Evolutionary conservation across 53 echinoderm and acorn worm genomes (phyloP).

Genomic region (Glandiceps talaboti): DNA sequence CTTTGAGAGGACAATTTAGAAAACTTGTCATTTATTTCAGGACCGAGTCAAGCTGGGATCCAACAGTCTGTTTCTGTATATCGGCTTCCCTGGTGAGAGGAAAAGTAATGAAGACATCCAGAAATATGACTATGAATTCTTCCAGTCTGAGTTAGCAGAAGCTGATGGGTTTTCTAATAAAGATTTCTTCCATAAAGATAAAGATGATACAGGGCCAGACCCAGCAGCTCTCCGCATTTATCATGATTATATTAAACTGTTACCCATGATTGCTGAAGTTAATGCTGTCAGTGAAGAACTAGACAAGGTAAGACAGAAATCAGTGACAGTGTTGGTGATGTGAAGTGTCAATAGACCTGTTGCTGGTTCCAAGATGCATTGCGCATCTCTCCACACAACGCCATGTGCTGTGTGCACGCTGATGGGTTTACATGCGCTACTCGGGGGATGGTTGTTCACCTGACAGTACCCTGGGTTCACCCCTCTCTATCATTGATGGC

Average conservation of each 20-base stretch:
- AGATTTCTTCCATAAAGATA: neutral
- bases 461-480: no score
- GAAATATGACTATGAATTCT: constrained; percentile 12
- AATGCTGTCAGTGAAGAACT: neutral
- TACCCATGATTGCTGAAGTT: neutral
- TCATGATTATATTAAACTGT: neutral
- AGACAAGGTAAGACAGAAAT: constrained; percentile 9
- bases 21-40: neutral
- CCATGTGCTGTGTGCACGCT: no score
- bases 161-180: neutral
- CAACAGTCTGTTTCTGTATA: constrained; percentile 19
- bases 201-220: constrained; percentile 1
- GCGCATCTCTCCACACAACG: no score
- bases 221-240: neutral
- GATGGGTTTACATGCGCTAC: no score
- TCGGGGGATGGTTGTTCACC: no score
- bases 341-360: no score
- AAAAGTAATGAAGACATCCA: neutral
- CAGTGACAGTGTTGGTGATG: no score
- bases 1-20: no score
- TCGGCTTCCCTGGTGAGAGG: constrained; percentile 13
- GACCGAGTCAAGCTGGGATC: constrained; percentile 17
- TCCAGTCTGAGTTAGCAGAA: constrained; percentile 19
- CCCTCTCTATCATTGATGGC: no score
- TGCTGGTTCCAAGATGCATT: no score